Percentiles rank a stretch among this genome's conserved stretches.
These are phyloP conservation scores for Calliphora vomitoria DNA, from an alignment of 2,888 invertebrate species.

Conservation along the genomic window DNA sequence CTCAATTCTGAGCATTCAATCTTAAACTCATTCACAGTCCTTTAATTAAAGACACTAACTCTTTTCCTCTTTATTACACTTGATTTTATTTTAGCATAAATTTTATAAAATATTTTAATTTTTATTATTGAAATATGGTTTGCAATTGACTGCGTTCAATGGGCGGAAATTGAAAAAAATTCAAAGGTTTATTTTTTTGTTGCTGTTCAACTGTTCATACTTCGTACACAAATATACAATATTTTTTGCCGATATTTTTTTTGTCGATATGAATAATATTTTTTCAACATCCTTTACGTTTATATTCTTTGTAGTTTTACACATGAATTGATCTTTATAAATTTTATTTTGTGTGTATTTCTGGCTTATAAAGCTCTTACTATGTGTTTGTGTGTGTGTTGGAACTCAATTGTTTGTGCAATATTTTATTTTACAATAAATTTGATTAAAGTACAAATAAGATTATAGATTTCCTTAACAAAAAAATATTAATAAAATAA, in stretches of 20 bases:
- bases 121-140: slow-evolving; percentile 74
- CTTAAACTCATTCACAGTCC: no score
- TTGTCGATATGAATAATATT: slow-evolving; percentile 60
- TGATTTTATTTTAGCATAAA: slow-evolving; percentile 60
- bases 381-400: slow-evolving; percentile 23
- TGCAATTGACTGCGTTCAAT: slow-evolving; percentile 74
- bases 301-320: slow-evolving; percentile 71
- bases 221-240: slow-evolving; percentile 27
- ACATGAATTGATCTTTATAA: slow-evolving; percentile 69
- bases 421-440: slow-evolving; percentile 69
- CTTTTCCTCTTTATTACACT: neutral
- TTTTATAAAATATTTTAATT: slow-evolving; percentile 72
- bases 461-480: slow-evolving; percentile 62
- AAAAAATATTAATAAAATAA: slow-evolving; percentile 6
- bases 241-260: slow-evolving; percentile 18
- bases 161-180: slow-evolving; percentile 71
- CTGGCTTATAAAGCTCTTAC: slow-evolving; percentile 43
- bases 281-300: slow-evolving; percentile 65
- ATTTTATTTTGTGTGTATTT: neutral
- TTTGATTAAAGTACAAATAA: slow-evolving; percentile 73
- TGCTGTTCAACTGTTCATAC: neutral
- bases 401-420: slow-evolving; percentile 68
- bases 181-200: slow-evolving; percentile 59
- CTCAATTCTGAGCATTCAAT: no score
- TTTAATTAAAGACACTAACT: no score